Evolutionary conservation across 2,797 vertebrate species (phyloP).

Genomic region (Smutsia temminckii): DNA sequence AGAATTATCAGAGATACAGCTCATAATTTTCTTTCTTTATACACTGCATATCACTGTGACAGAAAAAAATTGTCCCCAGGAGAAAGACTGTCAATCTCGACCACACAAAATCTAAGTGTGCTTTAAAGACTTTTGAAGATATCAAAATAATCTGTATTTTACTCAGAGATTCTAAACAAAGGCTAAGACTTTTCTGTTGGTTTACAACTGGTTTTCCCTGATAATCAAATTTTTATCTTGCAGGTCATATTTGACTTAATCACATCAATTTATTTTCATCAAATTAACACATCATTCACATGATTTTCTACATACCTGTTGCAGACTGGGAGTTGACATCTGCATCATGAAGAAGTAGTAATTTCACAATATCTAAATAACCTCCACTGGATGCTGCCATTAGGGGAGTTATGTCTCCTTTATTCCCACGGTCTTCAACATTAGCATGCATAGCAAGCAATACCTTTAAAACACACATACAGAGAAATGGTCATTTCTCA

Average conservation of each 20-base stretch:
- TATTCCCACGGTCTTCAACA: constrained; percentile 98
- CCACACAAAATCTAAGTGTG: background rate
- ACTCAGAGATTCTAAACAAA: constrained; percentile 25
- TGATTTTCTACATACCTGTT: constrained; percentile 89
- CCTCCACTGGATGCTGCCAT: constrained; percentile 99
- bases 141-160: constrained; percentile 45
- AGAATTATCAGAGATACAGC: background rate
- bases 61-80: background rate
- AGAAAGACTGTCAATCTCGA: constrained; percentile 26
- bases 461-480: constrained; percentile 86
- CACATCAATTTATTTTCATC: background rate
- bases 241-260: background rate
- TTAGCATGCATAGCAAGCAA: constrained; percentile 99
- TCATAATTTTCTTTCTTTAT: constrained; percentile 47
- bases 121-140: constrained; percentile 37
- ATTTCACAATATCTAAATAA: constrained; percentile 98
- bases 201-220: constrained; percentile 32
- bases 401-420: constrained; percentile 98
- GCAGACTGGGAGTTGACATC: constrained; percentile 98
- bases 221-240: constrained; percentile 21
- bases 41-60: background rate
- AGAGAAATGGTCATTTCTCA: constrained; percentile 56
- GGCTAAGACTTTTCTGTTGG: constrained; percentile 26
- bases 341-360: constrained; percentile 96
- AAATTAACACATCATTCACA: background rate